Conservation (phyloP, 1,140 invertebrate species). For the Bilobella aurantiaca region DNA sequence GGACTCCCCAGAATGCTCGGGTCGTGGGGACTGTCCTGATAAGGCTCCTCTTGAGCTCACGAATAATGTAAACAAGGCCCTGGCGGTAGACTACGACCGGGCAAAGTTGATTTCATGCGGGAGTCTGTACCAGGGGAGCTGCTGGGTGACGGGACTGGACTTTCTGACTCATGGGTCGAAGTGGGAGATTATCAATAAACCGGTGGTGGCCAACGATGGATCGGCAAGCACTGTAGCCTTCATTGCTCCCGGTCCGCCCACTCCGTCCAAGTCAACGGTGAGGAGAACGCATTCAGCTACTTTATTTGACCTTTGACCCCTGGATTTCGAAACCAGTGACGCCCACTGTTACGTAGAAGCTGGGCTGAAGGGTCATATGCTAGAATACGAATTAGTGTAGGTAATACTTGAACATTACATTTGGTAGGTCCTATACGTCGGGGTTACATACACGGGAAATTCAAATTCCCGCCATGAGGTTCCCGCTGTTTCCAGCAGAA, state of each 20-base stretch:
- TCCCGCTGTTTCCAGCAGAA: conserved; percentile 83
- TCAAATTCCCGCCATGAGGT: conserved; percentile 88
- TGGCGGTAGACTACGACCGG: conserved; percentile 85
- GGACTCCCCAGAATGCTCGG: conserved; percentile 81
- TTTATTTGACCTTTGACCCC: background rate
- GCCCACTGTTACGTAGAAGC: too few species aligned
- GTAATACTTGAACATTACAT: conserved; percentile 8
- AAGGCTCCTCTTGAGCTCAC: conserved; percentile 58
- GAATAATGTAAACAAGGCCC: conserved; percentile 89
- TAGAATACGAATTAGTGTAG: too few species aligned
- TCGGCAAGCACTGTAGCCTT: conserved; percentile 92
- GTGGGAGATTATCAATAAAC: conserved; percentile 25
- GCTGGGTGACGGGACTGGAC: conserved; percentile 31
- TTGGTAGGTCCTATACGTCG: conserved; percentile 86
- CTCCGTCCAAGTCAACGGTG: conserved; percentile 55
- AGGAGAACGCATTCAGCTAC: conserved; percentile 18
- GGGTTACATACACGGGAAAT: conserved; percentile 83
- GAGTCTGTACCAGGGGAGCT: conserved; percentile 56
- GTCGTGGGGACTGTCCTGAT: conserved; percentile 60
- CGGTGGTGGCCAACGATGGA: conserved; percentile 67
- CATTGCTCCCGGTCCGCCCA: conserved; percentile 83
- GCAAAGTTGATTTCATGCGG: conserved; percentile 86
- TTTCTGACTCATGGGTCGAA: conserved; percentile 29
- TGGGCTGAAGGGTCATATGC: too few species aligned
- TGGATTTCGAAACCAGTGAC: too few species aligned